A percentile compares a stretch with the other conserved stretches of the same genome.
These are phyloP conservation scores for Empidonax alnorum DNA, from an alignment of 2,113 vertebrate genomes.

Conservation along the genomic window DNA sequence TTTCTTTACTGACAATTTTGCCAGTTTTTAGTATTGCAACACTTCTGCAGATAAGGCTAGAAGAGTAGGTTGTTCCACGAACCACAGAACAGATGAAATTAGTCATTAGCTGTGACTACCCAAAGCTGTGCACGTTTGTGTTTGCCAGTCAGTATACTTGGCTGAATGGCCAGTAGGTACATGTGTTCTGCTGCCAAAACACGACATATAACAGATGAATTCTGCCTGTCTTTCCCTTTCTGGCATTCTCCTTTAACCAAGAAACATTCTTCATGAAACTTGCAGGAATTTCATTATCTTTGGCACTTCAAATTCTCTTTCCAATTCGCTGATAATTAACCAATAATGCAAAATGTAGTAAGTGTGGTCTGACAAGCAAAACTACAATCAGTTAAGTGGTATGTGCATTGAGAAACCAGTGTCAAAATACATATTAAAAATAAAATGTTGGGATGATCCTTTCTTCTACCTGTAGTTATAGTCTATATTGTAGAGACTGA, in stretches of 20 bases:
- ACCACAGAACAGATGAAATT: conserved; percentile 52
- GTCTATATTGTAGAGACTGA: not conserved
- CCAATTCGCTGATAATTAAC: not conserved
- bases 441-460: not conserved
- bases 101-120: conserved; percentile 60
- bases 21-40: not conserved
- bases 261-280: not conserved
- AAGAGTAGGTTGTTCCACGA: conserved; percentile 23
- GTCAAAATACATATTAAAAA: not conserved
- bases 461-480: not conserved
- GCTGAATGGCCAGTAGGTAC: conserved; percentile 43
- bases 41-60: not conserved
- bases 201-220: conserved; percentile 51
- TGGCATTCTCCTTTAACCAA: not conserved
- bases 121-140: conserved; percentile 41
- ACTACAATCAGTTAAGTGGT: not conserved
- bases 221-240: conserved; percentile 28
- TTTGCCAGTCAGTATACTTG: conserved; percentile 37
- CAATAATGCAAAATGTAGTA: not conserved
- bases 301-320: not conserved
- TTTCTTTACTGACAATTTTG: conserved; percentile 5
- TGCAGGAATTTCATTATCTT: not conserved
- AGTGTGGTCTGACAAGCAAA: not conserved
- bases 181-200: conserved; percentile 50
- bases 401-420: not conserved